Conservation (phyloP, 2,888 invertebrate genomes). For the Doris montereyensis region DNA sequence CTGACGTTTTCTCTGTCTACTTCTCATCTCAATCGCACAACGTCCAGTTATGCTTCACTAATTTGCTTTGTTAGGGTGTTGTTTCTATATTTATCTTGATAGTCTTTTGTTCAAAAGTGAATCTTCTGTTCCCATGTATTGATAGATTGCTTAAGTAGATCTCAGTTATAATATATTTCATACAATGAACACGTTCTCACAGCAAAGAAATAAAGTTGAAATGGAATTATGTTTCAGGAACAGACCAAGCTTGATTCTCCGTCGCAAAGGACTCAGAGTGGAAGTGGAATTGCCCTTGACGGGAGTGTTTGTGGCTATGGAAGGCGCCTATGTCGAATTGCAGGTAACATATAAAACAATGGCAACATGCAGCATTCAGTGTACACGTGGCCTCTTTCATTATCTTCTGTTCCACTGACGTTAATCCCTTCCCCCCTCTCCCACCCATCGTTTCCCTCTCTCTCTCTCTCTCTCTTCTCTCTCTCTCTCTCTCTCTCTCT, state of each 20-base stretch:
- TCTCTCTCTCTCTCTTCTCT: neutral
- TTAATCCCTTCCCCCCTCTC: neutral
- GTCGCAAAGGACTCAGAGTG: neutral
- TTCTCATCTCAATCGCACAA: neutral
- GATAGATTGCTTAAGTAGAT: too few relatives aligned
- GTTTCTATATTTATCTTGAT: too few relatives aligned
- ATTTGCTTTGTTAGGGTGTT: too few relatives aligned
- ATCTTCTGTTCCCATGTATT: too few relatives aligned
- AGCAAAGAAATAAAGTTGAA: too few relatives aligned
- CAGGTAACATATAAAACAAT: neutral
- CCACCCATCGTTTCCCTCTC: neutral
- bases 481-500: neutral
- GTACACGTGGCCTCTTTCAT: too few relatives aligned
- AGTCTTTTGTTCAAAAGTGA: too few relatives aligned
- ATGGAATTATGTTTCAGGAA: neutral
- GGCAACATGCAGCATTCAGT: too few relatives aligned
- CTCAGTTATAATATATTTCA: too few relatives aligned
- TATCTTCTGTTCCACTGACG: neutral
- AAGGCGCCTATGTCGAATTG: conserved; percentile 10
- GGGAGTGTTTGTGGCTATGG: neutral
- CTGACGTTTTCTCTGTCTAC: neutral
- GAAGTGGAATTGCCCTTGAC: neutral
- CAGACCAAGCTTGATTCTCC: neutral
- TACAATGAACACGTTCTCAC: too few relatives aligned
- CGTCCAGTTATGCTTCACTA: too few relatives aligned